Evolutionary conservation across 2,888 invertebrate species (phyloP).

Genomic region (Gymnosoma rotundatum): DNA sequence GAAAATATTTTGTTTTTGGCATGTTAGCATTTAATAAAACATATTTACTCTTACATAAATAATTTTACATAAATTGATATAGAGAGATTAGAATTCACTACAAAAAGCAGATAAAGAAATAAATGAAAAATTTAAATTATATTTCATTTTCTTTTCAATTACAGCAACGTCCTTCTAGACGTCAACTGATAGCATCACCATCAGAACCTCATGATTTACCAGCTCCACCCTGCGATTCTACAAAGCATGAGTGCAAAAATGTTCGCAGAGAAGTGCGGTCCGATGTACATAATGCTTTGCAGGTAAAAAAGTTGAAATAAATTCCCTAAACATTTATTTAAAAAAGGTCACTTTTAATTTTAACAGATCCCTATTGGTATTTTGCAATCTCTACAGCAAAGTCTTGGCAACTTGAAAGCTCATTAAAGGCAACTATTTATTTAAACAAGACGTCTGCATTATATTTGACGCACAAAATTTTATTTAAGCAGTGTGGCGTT

Average conservation of each 20-base stretch:
- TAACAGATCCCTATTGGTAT: slow-evolving; percentile 80
- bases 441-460: neutral
- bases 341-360: neutral
- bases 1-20: slow-evolving; percentile 46
- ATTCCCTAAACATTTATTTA: neutral
- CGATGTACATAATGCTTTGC: slow-evolving; percentile 72
- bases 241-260: slow-evolving; percentile 25
- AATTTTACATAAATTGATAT: no score
- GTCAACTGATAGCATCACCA: slow-evolving; percentile 46
- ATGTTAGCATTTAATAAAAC: slow-evolving; percentile 10
- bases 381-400: slow-evolving; percentile 76
- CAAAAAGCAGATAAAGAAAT: no score
- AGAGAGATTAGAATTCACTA: no score
- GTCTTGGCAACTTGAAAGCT: slow-evolving; percentile 68
- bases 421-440: slow-evolving; percentile 8
- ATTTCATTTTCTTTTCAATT: neutral
- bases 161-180: slow-evolving; percentile 37
- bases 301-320: slow-evolving; percentile 71
- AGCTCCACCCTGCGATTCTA: slow-evolving; percentile 20
- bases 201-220: slow-evolving; percentile 3
- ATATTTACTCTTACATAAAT: neutral
- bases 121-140: neutral
- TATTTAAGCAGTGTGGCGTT: slow-evolving; percentile 1
- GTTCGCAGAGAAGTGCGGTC: slow-evolving; percentile 61
- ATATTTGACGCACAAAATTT: neutral